Percentiles rank a stretch among this genome's conserved stretches.
These are phyloP conservation scores for Gila robusta DNA, from an alignment of 2,797 vertebrate species.

Conservation along the genomic window DNA sequence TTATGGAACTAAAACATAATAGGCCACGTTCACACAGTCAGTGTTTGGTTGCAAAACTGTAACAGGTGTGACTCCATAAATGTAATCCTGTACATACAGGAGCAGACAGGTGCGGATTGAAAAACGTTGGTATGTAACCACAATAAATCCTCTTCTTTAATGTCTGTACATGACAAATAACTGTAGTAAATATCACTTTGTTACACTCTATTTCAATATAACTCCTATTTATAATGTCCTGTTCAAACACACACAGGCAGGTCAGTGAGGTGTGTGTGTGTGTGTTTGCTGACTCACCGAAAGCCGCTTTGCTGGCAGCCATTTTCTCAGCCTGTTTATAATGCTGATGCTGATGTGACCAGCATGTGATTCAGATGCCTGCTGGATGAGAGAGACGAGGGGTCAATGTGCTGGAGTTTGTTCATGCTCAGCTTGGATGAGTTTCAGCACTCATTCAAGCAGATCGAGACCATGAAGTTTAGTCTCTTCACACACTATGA, in stretches of 20 bases:
- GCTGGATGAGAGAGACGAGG: conserved; percentile 30
- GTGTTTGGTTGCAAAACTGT: background rate
- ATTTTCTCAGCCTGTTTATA: conserved; percentile 50
- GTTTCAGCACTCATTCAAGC: background rate
- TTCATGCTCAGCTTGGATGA: background rate
- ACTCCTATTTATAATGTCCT: background rate
- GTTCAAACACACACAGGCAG: conserved; percentile 23
- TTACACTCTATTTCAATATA: background rate
- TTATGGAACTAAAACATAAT: background rate
- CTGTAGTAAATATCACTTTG: background rate
- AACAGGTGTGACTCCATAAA: background rate
- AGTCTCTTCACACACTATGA: background rate
- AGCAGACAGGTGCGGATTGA: background rate
- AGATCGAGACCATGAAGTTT: background rate
- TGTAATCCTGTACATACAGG: background rate
- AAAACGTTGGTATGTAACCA: background rate
- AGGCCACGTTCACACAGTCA: background rate
- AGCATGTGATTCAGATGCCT: conserved; percentile 49
- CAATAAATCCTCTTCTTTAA: background rate
- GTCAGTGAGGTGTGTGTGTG: background rate
- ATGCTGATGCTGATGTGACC: conserved; percentile 53
- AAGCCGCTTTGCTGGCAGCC: conserved; percentile 30
- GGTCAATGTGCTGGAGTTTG: background rate
- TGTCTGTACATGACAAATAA: background rate
- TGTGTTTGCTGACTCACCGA: conserved; percentile 49